Conservation (phyloP, 2,797 vertebrate species). For the Pseudocheirus occidentalis region DNA sequence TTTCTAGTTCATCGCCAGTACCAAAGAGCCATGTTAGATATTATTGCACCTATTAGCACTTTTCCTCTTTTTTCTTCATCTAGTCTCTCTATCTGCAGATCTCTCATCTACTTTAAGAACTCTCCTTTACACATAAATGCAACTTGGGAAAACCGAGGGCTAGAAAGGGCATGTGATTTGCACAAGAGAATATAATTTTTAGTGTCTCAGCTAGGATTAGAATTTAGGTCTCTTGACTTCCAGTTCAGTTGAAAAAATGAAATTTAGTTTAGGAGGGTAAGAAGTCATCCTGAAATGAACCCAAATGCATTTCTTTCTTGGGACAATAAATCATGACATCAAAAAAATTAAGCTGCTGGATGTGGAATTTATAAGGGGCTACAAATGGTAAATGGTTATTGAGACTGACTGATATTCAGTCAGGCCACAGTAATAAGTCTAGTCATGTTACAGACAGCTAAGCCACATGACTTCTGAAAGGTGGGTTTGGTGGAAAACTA, state of each 20-base stretch:
- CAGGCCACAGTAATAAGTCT: conserved; percentile 22
- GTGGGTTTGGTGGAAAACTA: background rate
- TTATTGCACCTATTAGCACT: background rate
- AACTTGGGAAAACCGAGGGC: background rate
- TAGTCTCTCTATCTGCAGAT: background rate
- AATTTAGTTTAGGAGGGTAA: conserved; percentile 31
- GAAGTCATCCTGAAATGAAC: background rate
- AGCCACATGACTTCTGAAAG: background rate
- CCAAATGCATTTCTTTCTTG: conserved; percentile 15
- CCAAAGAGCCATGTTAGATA: background rate
- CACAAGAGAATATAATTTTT: background rate
- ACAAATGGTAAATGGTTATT: conserved; percentile 10
- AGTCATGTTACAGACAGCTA: conserved; percentile 19
- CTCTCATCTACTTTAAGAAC: background rate
- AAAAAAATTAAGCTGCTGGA: conserved; percentile 24
- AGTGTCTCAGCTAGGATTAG: background rate
- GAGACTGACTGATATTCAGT: conserved; percentile 42
- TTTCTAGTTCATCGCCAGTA: background rate
- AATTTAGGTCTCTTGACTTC: background rate
- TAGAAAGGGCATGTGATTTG: background rate
- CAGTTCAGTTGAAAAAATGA: conserved; percentile 45
- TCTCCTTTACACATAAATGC: background rate
- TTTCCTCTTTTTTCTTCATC: background rate
- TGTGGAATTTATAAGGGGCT: conserved; percentile 34
- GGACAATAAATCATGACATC: background rate